A percentile compares a stretch with the other conserved stretches of the same genome.
Conservation (phyloP, 2,113 vertebrate species). For the Hipposideros armiger region DNA sequence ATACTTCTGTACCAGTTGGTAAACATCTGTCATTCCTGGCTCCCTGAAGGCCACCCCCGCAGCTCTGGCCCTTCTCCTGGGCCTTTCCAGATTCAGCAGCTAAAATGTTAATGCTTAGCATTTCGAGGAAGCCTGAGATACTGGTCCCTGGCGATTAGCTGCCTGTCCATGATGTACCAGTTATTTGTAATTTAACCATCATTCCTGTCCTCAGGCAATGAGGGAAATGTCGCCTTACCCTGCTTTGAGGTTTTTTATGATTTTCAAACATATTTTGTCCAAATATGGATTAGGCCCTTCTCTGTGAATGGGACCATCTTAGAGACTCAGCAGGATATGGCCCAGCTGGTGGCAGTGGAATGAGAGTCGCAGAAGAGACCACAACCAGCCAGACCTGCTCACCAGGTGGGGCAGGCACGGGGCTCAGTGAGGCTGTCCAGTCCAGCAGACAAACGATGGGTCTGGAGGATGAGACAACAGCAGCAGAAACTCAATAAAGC, state of each 20-base stretch:
- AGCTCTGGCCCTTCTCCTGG: background rate
- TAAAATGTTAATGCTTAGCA: background rate
- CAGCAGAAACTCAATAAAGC: background rate
- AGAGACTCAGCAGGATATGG: background rate
- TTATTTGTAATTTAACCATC: background rate
- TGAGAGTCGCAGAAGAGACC: background rate
- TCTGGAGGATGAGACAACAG: background rate
- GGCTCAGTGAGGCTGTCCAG: background rate
- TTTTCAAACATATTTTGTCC: background rate
- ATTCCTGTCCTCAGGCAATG: background rate
- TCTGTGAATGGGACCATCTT: background rate
- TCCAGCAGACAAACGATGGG: background rate
- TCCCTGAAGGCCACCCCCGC: background rate
- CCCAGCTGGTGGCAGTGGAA: background rate
- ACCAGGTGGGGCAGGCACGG: background rate
- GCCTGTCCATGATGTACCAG: rapidly evolving
- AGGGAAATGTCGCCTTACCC: background rate
- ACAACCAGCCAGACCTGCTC: background rate
- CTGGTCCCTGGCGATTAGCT: background rate
- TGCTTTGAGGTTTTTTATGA: background rate
- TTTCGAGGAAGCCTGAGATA: background rate
- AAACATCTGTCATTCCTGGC: background rate
- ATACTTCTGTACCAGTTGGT: background rate
- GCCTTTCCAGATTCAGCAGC: background rate
- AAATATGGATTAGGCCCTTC: background rate